Conservation (phyloP, 2,113 vertebrate genomes). For the Cheilinus undulatus region DNA sequence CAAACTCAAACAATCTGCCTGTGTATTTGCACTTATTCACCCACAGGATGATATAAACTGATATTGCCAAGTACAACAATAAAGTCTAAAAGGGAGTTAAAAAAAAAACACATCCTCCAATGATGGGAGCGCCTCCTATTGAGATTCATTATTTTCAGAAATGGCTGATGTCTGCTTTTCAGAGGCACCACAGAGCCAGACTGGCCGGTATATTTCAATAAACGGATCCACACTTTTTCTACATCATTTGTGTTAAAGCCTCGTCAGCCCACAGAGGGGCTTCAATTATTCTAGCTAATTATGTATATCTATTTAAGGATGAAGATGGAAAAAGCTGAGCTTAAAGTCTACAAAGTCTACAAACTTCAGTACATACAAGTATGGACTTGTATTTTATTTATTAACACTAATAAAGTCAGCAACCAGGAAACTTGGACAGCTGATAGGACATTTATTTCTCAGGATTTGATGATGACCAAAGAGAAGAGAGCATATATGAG, state of each 20-base stretch:
- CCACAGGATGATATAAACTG: conserved; percentile 31
- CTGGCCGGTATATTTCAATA: conserved; percentile 16
- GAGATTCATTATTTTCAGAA: conserved; percentile 41
- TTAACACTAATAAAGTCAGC: neutral
- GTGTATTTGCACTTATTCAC: conserved; percentile 36
- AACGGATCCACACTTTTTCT: conserved; percentile 14
- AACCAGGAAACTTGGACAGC: neutral
- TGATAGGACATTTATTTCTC: too few species aligned
- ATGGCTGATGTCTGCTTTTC: conserved; percentile 23
- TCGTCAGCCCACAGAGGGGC: conserved; percentile 30
- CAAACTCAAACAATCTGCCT: conserved; percentile 8
- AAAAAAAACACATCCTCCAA: neutral
- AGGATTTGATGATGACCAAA: too few species aligned
- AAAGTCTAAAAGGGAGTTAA: too few species aligned
- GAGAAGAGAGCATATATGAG: too few species aligned
- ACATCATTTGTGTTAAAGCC: conserved; percentile 19
- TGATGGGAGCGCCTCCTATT: neutral
- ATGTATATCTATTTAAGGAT: neutral
- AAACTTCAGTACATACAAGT: neutral
- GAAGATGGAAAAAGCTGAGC: neutral
- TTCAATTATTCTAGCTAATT: conserved; percentile 32
- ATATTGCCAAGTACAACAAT: conserved; percentile 26
- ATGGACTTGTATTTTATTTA: neutral
- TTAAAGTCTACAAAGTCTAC: conserved; percentile 7
- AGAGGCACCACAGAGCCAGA: conserved; percentile 23